Conservation (phyloP, 1,140 invertebrate genomes). For the Zophobas morio region DNA sequence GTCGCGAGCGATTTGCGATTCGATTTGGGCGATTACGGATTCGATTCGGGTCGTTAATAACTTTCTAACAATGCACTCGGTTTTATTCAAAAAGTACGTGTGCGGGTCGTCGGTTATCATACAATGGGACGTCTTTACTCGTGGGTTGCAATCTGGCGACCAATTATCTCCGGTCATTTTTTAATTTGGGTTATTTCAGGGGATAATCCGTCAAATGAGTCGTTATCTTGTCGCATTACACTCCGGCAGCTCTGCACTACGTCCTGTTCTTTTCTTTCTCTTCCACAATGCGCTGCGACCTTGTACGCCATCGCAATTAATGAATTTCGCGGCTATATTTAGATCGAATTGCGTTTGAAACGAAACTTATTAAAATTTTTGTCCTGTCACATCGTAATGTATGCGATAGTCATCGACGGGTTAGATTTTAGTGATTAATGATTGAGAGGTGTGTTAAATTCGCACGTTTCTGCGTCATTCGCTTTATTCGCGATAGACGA, state of each 20-base stretch:
- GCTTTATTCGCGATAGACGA: neutral
- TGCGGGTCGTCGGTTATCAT: neutral
- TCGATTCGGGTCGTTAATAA: slow-evolving; percentile 22
- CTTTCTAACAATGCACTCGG: slow-evolving; percentile 13
- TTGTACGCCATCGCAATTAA: slow-evolving; percentile 3
- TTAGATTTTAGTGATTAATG: slow-evolving; percentile 8
- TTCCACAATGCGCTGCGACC: slow-evolving; percentile 14
- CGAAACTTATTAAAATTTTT: slow-evolving; percentile 35
- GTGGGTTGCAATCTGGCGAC: neutral
- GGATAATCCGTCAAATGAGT: neutral
- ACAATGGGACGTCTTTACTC: too few relatives aligned
- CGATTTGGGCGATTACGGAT: slow-evolving; percentile 16
- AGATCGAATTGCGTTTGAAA: slow-evolving; percentile 17
- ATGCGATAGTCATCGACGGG: slow-evolving; percentile 5
- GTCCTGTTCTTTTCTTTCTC: neutral
- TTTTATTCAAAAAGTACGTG: neutral
- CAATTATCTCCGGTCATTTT: neutral
- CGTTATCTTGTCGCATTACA: slow-evolving; percentile 1
- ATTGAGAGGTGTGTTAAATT: slow-evolving; percentile 22
- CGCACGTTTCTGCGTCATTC: slow-evolving; percentile 15
- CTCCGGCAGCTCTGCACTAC: neutral
- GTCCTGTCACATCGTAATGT: slow-evolving; percentile 9
- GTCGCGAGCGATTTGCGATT: neutral
- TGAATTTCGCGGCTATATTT: slow-evolving; percentile 36
- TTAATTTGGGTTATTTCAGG: neutral